Base-by-base conservation (phyloP, 1,140 invertebrate species). In the Lepidurus couesii region DNA sequence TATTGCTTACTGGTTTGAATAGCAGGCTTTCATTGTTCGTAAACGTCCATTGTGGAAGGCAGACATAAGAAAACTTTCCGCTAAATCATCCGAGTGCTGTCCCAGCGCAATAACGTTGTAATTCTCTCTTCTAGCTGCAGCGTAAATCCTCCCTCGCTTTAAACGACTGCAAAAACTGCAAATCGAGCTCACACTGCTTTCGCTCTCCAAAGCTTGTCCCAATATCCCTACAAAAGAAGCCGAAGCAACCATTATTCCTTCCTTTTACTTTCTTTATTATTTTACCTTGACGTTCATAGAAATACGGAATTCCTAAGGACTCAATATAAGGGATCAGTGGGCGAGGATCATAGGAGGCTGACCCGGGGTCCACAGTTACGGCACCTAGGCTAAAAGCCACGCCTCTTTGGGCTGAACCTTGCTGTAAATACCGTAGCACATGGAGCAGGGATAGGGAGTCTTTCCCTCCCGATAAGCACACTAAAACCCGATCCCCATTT, bases 31-130 rank as follows among this genome's bases (percentile, higher is more conserved):
- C 89, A 95, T 90, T 0, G 93, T 92, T 80, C 89, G 86, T 24
- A 96, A 84, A 75, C 90, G 87, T 8, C 93, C 94, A 83, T 90
- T 93, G 82, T 95, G 91, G 81, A 96, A 93, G 1, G 92, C 88
- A 0, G 93, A 92, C 83, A 93, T 91, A 42, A 96, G 84, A 83
- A 96, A 96, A 81, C 91, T 92, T 83, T 93, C 90, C 24, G 92
- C 90, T 1, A 96, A 86, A 85, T 95, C 93, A 85, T 96, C 95
- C 21, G 96, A 86, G 84, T 94, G 92, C 84, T 96, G 94, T 7
- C 93, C 94, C 7, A 96, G 84, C 0, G 93, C 94, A 1, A 96
- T 85, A 1, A 95, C 93, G 83, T 95, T 94, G 85, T 94, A 97
- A 4, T 89, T 89, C 82, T 93, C 89, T 78, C 88, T 86, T 79